A percentile compares a stretch with the other conserved stretches of the same genome.
Conservation (phyloP, 2,797 vertebrate genomes). For the Syngnathus acus region DNA sequence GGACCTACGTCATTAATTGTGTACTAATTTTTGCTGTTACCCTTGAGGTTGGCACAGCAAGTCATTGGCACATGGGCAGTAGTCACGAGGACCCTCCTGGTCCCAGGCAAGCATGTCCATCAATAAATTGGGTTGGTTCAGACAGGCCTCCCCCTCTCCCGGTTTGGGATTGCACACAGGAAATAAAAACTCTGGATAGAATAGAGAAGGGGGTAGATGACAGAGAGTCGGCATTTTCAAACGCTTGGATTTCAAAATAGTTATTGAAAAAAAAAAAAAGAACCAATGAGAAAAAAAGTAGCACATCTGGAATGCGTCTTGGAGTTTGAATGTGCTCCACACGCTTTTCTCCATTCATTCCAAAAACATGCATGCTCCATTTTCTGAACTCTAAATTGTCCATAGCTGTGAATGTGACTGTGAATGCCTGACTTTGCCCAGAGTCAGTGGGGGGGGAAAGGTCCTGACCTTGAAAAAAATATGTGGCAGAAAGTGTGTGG, state of each 20-base stretch:
- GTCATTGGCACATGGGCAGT: conserved; percentile 77
- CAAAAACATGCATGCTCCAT: background rate
- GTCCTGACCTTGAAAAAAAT: background rate
- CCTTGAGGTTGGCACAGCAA: conserved; percentile 78
- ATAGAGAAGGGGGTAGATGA: background rate
- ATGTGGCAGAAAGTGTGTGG: background rate
- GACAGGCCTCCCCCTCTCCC: conserved; percentile 74
- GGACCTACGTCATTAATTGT: background rate
- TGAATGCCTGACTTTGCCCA: background rate
- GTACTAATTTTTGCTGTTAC: conserved; percentile 56
- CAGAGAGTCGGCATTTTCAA: background rate
- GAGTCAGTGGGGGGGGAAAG: background rate
- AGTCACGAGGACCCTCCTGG: conserved; percentile 78
- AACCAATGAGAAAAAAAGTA: no score
- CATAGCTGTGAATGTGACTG: background rate
- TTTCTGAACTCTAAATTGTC: background rate
- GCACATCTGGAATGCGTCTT: no score
- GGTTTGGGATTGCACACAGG: conserved; percentile 85
- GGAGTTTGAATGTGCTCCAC: background rate
- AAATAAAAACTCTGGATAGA: conserved; percentile 76
- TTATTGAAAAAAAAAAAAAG: background rate
- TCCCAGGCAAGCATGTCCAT: conserved; percentile 89
- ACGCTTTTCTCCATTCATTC: no score
- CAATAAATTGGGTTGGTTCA: conserved; percentile 74
- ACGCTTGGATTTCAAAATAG: background rate